A percentile compares a stretch with the other conserved stretches of the same genome.
Conservation (phyloP, 2,797 vertebrate species). For the Psittacula echo region DNA sequence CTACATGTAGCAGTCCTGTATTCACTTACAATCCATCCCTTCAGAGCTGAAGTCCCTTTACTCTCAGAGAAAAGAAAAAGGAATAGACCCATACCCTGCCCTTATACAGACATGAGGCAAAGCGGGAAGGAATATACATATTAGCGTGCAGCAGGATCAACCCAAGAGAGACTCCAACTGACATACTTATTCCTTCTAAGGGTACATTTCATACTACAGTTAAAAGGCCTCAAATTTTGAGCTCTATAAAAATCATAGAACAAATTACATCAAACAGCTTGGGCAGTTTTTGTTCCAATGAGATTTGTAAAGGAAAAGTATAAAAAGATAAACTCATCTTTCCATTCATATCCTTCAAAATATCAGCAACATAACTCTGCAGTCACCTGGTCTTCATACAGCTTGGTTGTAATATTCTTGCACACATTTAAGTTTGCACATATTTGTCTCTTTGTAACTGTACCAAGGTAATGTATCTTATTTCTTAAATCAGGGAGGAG, state of each 20-base stretch:
- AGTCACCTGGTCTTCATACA: background rate
- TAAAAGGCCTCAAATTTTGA: background rate
- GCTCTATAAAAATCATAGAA: background rate
- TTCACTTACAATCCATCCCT: background rate
- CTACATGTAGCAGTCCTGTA: accelerated
- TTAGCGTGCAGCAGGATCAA: background rate
- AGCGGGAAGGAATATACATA: background rate
- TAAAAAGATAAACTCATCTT: background rate
- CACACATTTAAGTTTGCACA: background rate
- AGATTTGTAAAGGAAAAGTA: background rate
- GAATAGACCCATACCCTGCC: background rate
- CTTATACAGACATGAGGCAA: background rate
- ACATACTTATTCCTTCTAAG: background rate
- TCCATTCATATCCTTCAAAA: background rate
- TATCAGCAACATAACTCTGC: background rate
- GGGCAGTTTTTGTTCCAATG: background rate
- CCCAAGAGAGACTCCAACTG: background rate
- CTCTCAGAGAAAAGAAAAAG: background rate
- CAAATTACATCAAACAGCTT: background rate
- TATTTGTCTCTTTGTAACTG: background rate
- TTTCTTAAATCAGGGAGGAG: background rate
- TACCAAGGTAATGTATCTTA: background rate
- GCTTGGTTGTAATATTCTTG: background rate
- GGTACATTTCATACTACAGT: accelerated
- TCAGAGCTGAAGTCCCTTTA: background rate